A percentile compares a stretch with the other conserved stretches of the same genome.
Evolutionary conservation across 2,113 vertebrate species (phyloP).

Genomic region (Mus spicilegus): DNA sequence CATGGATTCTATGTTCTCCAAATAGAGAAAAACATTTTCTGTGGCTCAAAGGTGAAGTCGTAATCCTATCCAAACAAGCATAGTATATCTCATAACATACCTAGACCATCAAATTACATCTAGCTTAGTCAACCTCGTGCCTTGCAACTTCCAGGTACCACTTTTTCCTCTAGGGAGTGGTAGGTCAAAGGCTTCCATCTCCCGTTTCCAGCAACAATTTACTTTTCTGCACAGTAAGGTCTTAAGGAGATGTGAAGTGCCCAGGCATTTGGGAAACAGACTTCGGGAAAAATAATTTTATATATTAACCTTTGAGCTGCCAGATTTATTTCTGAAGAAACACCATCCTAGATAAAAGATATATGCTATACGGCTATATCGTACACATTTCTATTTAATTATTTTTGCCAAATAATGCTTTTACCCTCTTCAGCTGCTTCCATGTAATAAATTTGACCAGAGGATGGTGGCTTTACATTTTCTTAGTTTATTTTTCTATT

Average conservation of each 20-base stretch:
- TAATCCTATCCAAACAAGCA: neutral
- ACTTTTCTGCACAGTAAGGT: constrained; percentile 33
- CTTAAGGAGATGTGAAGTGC: neutral
- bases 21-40: neutral
- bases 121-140: neutral
- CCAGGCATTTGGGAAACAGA: neutral
- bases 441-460: constrained; percentile 16
- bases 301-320: neutral
- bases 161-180: constrained; percentile 19
- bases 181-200: neutral
- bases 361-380: neutral
- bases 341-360: neutral
- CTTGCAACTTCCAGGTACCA: neutral
- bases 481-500: neutral
- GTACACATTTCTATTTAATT: neutral
- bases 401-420: constrained; percentile 22
- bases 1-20: neutral
- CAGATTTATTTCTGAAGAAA: constrained; percentile 28
- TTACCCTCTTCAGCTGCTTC: neutral
- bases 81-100: neutral
- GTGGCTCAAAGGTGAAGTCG: neutral
- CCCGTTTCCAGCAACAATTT: neutral
- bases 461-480: neutral
- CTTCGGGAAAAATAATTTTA: constrained; percentile 42
- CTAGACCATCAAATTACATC: neutral